Conservation (phyloP, 1,140 invertebrate species). For the Zaprionus nigranus region DNA sequence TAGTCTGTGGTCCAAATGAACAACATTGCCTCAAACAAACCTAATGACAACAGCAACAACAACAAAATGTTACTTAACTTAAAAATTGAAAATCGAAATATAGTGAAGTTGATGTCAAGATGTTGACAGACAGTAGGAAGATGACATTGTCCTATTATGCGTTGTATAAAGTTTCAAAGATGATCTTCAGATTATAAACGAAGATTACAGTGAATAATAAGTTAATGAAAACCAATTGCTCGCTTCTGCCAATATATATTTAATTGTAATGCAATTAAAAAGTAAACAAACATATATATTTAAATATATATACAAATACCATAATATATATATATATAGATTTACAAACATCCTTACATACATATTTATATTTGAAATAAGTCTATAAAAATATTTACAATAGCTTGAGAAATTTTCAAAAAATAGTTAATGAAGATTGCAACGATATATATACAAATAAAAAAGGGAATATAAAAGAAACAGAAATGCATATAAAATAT, state of each 20-base stretch:
- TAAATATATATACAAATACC: conserved; percentile 29
- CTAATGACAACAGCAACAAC: conserved; percentile 2
- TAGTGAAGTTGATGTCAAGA: background rate
- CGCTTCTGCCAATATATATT: conserved; percentile 78
- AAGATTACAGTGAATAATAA: conserved; percentile 8
- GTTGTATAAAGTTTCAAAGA: conserved; percentile 26
- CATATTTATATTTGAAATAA: conserved; percentile 8
- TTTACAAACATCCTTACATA: conserved; percentile 15
- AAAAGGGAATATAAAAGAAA: background rate
- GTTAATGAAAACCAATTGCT: conserved; percentile 66
- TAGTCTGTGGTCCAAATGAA: conserved; percentile 51
- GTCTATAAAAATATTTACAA: conserved; percentile 44
- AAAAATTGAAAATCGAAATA: background rate
- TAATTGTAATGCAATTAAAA: conserved; percentile 53
- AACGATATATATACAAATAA: conserved; percentile 54
- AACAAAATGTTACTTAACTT: conserved; percentile 24
- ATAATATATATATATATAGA: conserved; percentile 17
- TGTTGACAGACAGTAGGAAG: conserved; percentile 7
- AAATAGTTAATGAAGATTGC: conserved; percentile 28
- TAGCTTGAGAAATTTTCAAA: conserved; percentile 23
- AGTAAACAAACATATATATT: conserved; percentile 24
- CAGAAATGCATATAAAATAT: conserved; percentile 14
- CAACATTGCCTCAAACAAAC: conserved; percentile 42
- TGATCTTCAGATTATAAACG: conserved; percentile 15
- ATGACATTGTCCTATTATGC: conserved; percentile 25